These are phyloP conservation scores for Phoxinus phoxinus DNA, from an alignment of 2,113 vertebrate species.

Conservation along the genomic window DNA sequence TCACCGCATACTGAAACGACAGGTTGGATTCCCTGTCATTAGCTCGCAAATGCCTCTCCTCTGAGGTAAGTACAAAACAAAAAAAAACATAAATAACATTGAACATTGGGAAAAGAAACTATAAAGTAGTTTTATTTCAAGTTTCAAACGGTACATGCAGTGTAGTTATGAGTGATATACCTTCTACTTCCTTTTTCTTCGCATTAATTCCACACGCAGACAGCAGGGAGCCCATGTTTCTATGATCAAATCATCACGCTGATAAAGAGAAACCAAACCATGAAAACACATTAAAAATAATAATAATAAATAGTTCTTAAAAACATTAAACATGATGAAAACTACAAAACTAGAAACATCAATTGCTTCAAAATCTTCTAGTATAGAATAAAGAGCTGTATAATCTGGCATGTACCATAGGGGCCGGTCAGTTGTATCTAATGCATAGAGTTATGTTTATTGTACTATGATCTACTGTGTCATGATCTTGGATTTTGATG, in stretches of 20 bases:
- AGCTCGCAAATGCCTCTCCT: conserved; percentile 82
- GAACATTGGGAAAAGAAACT: not conserved
- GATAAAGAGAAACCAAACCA: not conserved
- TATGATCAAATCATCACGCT: conserved; percentile 59
- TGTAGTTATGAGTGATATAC: conserved; percentile 64
- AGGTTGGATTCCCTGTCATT: conserved; percentile 87
- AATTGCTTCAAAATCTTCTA: not conserved
- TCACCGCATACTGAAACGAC: conserved; percentile 86
- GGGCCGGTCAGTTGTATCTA: not conserved
- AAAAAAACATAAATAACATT: not conserved
- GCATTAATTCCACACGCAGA: conserved; percentile 72
- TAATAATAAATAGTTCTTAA: not conserved
- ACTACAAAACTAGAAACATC: not conserved
- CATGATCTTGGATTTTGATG: not conserved
- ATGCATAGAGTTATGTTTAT: not conserved
- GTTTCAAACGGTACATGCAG: not conserved
- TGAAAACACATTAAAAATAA: not conserved
- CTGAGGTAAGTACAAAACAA: conserved; percentile 64
- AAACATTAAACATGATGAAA: not conserved
- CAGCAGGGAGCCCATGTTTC: conserved; percentile 74
- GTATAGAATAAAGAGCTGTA: not conserved
- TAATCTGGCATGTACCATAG: not conserved
- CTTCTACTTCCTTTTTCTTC: conserved; percentile 70
- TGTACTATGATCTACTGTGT: not conserved
- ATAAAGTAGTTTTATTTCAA: not conserved